Evolutionary conservation across 2,888 invertebrate species (phyloP).

Genomic region (Dascillus cervinus): DNA sequence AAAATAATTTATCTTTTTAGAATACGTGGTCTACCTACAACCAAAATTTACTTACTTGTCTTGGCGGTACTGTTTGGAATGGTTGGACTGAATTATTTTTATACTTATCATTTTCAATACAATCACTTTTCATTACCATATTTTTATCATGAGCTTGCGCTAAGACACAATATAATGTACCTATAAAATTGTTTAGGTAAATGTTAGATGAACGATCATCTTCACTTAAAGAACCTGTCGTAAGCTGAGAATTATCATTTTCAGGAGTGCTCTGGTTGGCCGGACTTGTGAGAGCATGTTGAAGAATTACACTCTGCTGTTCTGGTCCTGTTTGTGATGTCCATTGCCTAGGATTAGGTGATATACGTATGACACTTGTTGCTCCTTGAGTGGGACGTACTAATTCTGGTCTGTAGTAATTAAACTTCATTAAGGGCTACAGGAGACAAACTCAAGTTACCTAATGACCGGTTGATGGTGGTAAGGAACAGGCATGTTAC

Average conservation of each 20-base stretch:
- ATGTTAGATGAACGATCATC: too few species aligned
- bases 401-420: constrained; percentile 55
- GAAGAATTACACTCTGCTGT: constrained; percentile 36
- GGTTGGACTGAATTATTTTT: constrained; percentile 29
- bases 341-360: constrained; percentile 57
- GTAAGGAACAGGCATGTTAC: constrained; percentile 31
- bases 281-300: constrained; percentile 34
- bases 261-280: constrained; percentile 23
- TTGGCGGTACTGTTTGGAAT: constrained; percentile 22
- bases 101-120: constrained; percentile 38
- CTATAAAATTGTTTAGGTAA: too few species aligned
- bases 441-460: constrained; percentile 20
- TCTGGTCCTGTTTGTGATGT: constrained; percentile 36
- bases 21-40: neutral
- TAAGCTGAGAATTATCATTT: constrained; percentile 23
- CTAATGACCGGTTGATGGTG: constrained; percentile 41
- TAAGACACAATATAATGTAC: constrained; percentile 36
- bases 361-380: constrained; percentile 78
- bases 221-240: constrained; percentile 19
- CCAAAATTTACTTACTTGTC: constrained; percentile 26
- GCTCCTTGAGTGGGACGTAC: constrained; percentile 58
- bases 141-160: constrained; percentile 52
- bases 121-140: constrained; percentile 57
- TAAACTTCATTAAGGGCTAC: neutral
- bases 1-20: constrained; percentile 6